These are phyloP conservation scores for Apoderus coryli DNA, from an alignment of 2,888 invertebrate species.

Conservation along the genomic window DNA sequence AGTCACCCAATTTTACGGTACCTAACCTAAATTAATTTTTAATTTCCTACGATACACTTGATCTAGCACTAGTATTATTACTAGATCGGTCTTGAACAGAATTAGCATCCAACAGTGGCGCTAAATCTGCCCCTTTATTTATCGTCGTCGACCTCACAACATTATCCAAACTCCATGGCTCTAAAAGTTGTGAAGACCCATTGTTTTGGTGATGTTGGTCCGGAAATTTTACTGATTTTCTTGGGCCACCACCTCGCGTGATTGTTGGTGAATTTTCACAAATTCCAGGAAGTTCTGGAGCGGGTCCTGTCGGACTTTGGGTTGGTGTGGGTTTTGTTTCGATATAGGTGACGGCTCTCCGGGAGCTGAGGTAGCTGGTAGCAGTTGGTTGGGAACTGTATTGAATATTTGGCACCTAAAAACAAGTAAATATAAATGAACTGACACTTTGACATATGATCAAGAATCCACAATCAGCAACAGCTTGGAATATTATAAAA, in stretches of 20 bases:
- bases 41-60: too few species aligned
- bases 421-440: conserved; percentile 7
- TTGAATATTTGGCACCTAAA: conserved; percentile 38
- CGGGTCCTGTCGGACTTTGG: conserved; percentile 34
- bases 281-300: conserved; percentile 15
- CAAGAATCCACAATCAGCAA: too few species aligned
- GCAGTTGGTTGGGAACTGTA: conserved; percentile 39
- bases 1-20: too few species aligned
- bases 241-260: conserved; percentile 35
- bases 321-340: conserved; percentile 39
- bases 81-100: too few species aligned
- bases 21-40: too few species aligned
- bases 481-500: too few species aligned
- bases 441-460: too few species aligned
- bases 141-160: too few species aligned
- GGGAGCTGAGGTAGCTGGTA: conserved; percentile 38
- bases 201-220: too few species aligned
- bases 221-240: conserved; percentile 59
- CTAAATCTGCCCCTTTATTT: background rate
- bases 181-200: too few species aligned
- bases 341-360: conserved; percentile 35
- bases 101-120: background rate
- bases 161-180: too few species aligned
- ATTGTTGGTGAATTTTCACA: conserved; percentile 32
- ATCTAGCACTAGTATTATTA: too few species aligned